Conservation (phyloP, 2,113 vertebrate species). For the Pelobates fuscus region DNA sequence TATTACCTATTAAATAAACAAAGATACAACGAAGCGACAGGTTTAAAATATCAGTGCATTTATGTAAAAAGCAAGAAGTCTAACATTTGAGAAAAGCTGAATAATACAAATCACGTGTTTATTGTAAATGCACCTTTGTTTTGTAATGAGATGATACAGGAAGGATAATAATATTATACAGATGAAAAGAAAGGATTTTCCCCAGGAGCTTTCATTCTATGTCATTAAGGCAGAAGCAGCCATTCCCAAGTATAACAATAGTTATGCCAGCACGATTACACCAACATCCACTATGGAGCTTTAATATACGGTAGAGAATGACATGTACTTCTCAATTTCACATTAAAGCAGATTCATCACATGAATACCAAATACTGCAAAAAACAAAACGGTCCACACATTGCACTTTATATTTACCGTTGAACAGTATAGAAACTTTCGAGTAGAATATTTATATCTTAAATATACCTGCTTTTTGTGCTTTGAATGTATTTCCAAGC, state of each 20-base stretch:
- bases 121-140: conserved; percentile 27
- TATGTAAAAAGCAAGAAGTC: neutral
- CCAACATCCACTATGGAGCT: neutral
- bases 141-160: neutral
- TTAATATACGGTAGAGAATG: no score
- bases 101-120: neutral
- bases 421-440: no score
- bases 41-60: neutral
- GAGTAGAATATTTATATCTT: no score
- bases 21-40: no score
- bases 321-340: neutral
- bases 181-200: neutral
- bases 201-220: conserved; percentile 15
- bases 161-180: neutral
- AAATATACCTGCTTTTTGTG: no score
- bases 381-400: no score
- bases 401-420: no score
- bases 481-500: no score
- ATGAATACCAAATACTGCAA: no score
- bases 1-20: no score
- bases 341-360: neutral
- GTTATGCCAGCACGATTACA: neutral
- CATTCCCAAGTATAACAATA: conserved; percentile 13
- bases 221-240: conserved; percentile 43
- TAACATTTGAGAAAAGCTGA: neutral